phyloP scores from a whole-genome alignment of 2,113 vertebrate genomes.

The Hippocampus abdominalis region DNA sequence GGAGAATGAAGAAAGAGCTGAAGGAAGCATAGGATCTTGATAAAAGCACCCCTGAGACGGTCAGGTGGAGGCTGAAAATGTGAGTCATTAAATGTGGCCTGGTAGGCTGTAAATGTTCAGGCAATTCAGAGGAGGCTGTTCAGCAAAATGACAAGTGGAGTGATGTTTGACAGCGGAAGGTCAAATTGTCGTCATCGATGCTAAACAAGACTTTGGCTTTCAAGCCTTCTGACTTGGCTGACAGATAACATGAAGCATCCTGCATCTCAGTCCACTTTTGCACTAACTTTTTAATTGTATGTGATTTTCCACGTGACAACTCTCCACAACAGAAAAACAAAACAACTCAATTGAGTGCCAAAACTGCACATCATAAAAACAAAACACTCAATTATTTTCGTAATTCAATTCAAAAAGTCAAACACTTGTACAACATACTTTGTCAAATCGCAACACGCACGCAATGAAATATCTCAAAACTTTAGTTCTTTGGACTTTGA shows the following conservation, averaged over 20 bases:
- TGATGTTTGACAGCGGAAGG: neutral
- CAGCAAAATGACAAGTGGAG: neutral
- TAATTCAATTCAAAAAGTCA: no score
- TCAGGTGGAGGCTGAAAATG: slow-evolving; percentile 42
- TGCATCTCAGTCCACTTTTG: neutral
- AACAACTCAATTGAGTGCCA: neutral
- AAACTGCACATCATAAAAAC: neutral
- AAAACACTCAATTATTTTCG: neutral
- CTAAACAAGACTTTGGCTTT: neutral
- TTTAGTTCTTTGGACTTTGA: no score
- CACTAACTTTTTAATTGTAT: neutral
- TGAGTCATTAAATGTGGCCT: slow-evolving; percentile 52
- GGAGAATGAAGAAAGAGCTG: slow-evolving; percentile 48
- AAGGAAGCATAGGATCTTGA: slow-evolving; percentile 57
- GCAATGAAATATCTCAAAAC: no score
- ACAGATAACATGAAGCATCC: neutral
- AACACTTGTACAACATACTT: no score
- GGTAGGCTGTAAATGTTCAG: slow-evolving; percentile 15
- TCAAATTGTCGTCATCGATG: neutral
- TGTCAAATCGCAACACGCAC: no score
- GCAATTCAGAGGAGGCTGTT: neutral
- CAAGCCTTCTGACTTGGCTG: neutral
- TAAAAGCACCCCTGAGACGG: slow-evolving; percentile 59
- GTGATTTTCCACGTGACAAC: neutral
- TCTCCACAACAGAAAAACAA: neutral